Percentiles rank a stretch among this genome's conserved stretches.
phyloP scores from a whole-genome alignment of 2,113 vertebrate genomes.

The Lathamus discolor region DNA sequence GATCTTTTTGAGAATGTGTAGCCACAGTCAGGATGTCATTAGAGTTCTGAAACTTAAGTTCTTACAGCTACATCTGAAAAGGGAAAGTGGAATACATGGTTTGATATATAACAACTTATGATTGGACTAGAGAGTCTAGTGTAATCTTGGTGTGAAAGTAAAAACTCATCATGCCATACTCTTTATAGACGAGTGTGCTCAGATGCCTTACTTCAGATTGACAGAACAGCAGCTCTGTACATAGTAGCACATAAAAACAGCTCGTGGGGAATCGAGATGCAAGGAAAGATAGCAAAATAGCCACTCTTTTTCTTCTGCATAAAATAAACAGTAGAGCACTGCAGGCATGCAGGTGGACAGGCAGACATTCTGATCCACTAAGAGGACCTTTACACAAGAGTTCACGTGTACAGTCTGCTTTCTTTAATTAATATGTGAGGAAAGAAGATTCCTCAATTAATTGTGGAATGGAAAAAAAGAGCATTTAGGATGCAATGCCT shows the following conservation, averaged over 20 bases:
- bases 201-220: neutral
- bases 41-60: neutral
- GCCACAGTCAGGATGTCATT: neutral
- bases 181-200: neutral
- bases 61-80: neutral
- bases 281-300: neutral
- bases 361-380: neutral
- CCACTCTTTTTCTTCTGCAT: neutral
- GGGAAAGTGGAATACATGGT: neutral
- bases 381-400: neutral
- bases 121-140: neutral
- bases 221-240: neutral
- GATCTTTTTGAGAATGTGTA: neutral
- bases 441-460: neutral
- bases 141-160: neutral
- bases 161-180: neutral
- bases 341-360: neutral
- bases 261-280: neutral
- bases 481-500: neutral
- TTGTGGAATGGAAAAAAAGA: neutral
- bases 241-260: neutral
- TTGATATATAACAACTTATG: neutral
- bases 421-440: neutral
- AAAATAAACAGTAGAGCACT: neutral
- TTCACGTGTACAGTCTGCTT: neutral